phyloP scores from a whole-genome alignment of 2,888 invertebrate species.

The Shargacucullia verbasci region DNA sequence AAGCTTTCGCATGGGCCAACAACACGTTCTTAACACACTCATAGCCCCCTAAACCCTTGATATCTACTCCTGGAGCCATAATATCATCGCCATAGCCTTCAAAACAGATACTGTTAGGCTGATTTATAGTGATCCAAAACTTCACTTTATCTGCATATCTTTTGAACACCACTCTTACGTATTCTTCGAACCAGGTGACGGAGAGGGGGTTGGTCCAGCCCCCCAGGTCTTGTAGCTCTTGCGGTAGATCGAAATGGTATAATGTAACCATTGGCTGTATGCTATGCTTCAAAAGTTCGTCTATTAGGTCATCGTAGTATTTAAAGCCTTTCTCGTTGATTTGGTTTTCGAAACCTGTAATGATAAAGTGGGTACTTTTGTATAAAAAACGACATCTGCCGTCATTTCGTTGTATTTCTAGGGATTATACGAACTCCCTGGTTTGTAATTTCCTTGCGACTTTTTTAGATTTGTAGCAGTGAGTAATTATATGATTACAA shows the following conservation, averaged over 20 bases:
- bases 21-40: conserved; percentile 86
- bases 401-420: too few species aligned
- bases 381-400: too few species aligned
- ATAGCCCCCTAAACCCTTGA: conserved; percentile 84
- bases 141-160: conserved; percentile 84
- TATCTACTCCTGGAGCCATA: conserved; percentile 73
- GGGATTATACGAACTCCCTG: too few species aligned
- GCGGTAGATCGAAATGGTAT: conserved; percentile 78
- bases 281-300: conserved; percentile 76
- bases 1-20: conserved; percentile 89
- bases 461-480: too few species aligned
- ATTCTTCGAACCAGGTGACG: conserved; percentile 82
- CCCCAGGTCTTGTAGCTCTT: conserved; percentile 74
- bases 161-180: conserved; percentile 79
- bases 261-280: conserved; percentile 77
- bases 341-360: conserved; percentile 70
- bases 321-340: conserved; percentile 78
- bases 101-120: conserved; percentile 83
- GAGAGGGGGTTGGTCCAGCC: conserved; percentile 75
- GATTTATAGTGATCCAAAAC: conserved; percentile 90
- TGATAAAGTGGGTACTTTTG: background rate
- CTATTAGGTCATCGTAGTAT: conserved; percentile 89
- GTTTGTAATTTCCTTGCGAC: too few species aligned
- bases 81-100: conserved; percentile 79
- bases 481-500: too few species aligned